Evolutionary conservation across 2,888 invertebrate genomes (phyloP).

Genomic region (Drosophila formosana): DNA sequence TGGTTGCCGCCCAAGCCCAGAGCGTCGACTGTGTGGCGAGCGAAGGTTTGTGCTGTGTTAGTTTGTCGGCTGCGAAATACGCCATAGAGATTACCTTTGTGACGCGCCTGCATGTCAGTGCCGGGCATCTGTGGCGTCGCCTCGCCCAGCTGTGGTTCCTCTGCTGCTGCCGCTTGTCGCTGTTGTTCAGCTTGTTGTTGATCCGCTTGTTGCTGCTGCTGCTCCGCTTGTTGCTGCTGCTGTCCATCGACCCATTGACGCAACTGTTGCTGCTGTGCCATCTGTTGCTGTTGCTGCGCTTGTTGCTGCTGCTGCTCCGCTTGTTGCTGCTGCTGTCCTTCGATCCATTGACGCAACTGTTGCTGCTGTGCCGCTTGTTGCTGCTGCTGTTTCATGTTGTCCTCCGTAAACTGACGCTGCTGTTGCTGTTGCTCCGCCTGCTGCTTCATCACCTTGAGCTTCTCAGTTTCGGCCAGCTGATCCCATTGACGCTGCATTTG

Average conservation of each 20-base stretch:
- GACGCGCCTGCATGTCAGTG: conserved; percentile 59
- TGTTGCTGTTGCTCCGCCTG: conserved; percentile 18
- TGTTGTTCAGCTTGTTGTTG: not conserved
- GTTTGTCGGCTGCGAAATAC: conserved; percentile 65
- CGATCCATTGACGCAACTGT: conserved; percentile 29
- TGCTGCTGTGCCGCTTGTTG: conserved; percentile 20
- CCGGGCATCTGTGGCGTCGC: conserved; percentile 74
- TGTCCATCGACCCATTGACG: not conserved
- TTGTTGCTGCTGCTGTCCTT: conserved; percentile 1
- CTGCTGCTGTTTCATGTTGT: conserved; percentile 5
- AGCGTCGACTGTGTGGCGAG: conserved; percentile 43
- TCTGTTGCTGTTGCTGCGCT: conserved; percentile 19
- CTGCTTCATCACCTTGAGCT: not conserved
- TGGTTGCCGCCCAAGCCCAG: conserved; percentile 59
- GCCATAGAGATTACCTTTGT: conserved; percentile 83
- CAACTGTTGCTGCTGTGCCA: not conserved
- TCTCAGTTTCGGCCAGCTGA: too few relatives aligned
- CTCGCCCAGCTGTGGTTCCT: conserved; percentile 38
- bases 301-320: conserved; percentile 11
- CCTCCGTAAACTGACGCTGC: conserved; percentile 4
- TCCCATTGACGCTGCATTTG: conserved; percentile 10
- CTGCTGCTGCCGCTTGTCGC: not conserved
- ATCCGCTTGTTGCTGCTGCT: not conserved
- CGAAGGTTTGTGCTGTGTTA: conserved; percentile 25
- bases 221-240: conserved; percentile 17